Evolutionary conservation across 64 coral and sea anemone species (phyloP).

Genomic region (Stichodactyla mertensii): DNA sequence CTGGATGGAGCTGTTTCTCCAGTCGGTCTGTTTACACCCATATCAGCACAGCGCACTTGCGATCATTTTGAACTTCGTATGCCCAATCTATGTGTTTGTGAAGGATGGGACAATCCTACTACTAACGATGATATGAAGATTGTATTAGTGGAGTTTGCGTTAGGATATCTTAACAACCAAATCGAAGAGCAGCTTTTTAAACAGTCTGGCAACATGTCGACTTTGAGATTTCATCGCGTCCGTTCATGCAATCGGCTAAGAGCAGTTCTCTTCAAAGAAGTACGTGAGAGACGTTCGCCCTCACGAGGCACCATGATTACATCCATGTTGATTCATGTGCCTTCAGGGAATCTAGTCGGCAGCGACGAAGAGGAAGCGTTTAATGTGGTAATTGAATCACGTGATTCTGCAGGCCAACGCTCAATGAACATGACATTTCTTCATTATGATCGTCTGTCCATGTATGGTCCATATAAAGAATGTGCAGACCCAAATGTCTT

Average conservation of each 20-base stretch:
- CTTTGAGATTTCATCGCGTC: neutral
- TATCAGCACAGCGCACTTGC: slow-evolving; percentile 34
- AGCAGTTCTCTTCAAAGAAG: slow-evolving; percentile 31
- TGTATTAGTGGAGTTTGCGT: slow-evolving; percentile 24
- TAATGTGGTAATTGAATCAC: slow-evolving; percentile 26
- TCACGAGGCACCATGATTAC: slow-evolving; percentile 9
- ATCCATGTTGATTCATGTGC: slow-evolving; percentile 27
- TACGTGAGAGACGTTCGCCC: slow-evolving; percentile 15
- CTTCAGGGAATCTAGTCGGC: slow-evolving; percentile 21
- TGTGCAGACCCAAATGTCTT: slow-evolving; percentile 43
- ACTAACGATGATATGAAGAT: slow-evolving; percentile 20
- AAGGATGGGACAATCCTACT: slow-evolving; percentile 44
- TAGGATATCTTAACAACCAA: slow-evolving; percentile 36
- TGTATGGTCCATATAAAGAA: slow-evolving; percentile 44
- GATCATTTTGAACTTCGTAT: slow-evolving; percentile 37
- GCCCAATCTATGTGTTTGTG: slow-evolving; percentile 50
- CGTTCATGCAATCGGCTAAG: slow-evolving; percentile 42
- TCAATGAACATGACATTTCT: slow-evolving; percentile 42
- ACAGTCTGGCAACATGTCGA: neutral
- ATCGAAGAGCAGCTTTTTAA: neutral
- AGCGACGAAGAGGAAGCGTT: slow-evolving; percentile 26
- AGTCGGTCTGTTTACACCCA: slow-evolving; percentile 27
- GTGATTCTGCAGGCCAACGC: neutral
- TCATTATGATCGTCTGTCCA: slow-evolving; percentile 35
- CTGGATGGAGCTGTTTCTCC: slow-evolving; percentile 20